Conservation (phyloP, 2,888 invertebrate genomes). For the Pantelozetes paolii region DNA sequence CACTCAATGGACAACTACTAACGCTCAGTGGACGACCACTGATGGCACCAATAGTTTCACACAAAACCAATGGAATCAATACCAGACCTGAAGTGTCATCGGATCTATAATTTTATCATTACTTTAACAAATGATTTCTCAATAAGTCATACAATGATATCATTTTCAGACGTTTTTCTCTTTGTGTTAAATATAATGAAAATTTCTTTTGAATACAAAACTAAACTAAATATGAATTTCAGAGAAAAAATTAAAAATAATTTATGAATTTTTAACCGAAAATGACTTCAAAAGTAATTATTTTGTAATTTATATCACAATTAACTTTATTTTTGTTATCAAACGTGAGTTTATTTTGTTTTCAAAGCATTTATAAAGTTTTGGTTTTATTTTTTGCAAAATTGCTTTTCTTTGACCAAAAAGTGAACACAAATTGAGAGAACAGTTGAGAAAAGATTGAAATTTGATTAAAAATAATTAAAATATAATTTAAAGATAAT, state of each 20-base stretch:
- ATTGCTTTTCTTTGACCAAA: too few species aligned
- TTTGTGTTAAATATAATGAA: too few species aligned
- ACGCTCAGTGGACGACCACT: slow-evolving; percentile 19
- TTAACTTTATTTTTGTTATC: too few species aligned
- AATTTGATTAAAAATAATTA: slow-evolving; percentile 13
- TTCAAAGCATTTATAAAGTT: too few species aligned
- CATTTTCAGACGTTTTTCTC: too few species aligned
- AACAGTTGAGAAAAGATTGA: background rate
- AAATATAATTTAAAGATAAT: slow-evolving; percentile 21
- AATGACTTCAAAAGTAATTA: background rate
- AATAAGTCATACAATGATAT: too few species aligned
- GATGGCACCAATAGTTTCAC: background rate
- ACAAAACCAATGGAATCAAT: slow-evolving; percentile 24
- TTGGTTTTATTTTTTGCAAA: too few species aligned
- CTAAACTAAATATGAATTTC: too few species aligned
- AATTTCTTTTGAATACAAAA: too few species aligned
- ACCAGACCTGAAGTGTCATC: slow-evolving; percentile 6
- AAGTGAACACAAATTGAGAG: background rate
- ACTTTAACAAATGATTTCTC: too few species aligned
- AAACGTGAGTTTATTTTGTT: too few species aligned
- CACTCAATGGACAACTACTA: background rate
- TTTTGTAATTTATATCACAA: slow-evolving; percentile 3
- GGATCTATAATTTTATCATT: background rate
- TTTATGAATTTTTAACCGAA: background rate
- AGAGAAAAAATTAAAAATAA: too few species aligned